Base-by-base conservation (phyloP, 2,888 invertebrate genomes). In the Microctonus hyperodae region DNA sequence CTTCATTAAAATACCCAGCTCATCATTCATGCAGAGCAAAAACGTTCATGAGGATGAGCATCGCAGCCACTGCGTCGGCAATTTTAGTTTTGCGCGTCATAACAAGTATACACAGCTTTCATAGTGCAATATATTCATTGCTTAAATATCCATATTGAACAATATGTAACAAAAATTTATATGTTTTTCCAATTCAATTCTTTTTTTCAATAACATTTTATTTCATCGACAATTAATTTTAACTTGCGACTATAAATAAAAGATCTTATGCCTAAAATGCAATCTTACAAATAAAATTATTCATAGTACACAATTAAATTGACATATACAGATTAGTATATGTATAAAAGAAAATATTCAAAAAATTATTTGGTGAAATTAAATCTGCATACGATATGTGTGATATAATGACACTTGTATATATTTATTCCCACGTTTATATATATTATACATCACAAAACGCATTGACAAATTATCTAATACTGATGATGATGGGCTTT, bases 1-100 rank as follows among this genome's bases (percentile, higher is more conserved):
- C 80, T 80, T 80, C 80, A 80, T 80, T 80, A 80, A 80, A 80
- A 80, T 80, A 79, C 79, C 75, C 76, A 73, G 74, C 79, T 80
- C 80, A 80, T 80, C 79, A 79, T 79, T 80, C 80, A 80, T 80
- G 79, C 79, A 79, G 75, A 79, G 78, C 79, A 80, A 80, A 80
- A 80, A 79, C 79, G 78, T 74, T 75, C 76, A 76, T 71, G 69
- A 48, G 67, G 65, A 63, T 59, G 67, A 40, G 65, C 37, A 28
- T 63, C 65, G 55, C 53, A 60, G 55, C 35, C 48, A 61, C 33
- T 66, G 31, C 66, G 44, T 65, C 62, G 33, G 62, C 64, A 58
- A 68, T 68, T 68, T 69, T 57, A 57, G 57, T 67, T 64, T 70
- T 61, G 55, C 68, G 59, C 63, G 60, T 67, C 67, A 64, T 61